Evolutionary conservation across 1,140 invertebrate genomes (phyloP).

Genomic region (Formica selysi): DNA sequence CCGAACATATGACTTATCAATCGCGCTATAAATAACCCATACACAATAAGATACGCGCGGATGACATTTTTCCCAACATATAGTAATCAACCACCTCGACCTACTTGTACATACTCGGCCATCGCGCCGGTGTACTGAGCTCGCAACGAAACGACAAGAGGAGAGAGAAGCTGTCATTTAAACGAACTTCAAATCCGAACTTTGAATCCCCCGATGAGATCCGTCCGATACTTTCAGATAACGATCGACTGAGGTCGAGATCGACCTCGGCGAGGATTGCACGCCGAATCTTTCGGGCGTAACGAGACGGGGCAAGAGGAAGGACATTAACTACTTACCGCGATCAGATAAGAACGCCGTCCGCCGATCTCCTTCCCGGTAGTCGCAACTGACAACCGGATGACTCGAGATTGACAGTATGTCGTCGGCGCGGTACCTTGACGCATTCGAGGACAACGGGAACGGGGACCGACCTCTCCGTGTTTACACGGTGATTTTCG

Average conservation of each 20-base stretch:
- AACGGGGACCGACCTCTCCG: slow-evolving; percentile 50
- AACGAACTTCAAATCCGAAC: not conserved
- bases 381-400: slow-evolving; percentile 17
- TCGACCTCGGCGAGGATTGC: no score
- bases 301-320: slow-evolving; percentile 3
- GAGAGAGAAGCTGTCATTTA: slow-evolving; percentile 8
- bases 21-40: slow-evolving; percentile 34
- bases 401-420: slow-evolving; percentile 77
- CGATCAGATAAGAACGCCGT: slow-evolving; percentile 67
- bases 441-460: slow-evolving; percentile 41
- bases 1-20: slow-evolving; percentile 37
- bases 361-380: slow-evolving; percentile 22
- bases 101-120: slow-evolving; percentile 23
- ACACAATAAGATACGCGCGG: slow-evolving; percentile 46
- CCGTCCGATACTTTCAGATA: not conserved
- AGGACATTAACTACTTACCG: slow-evolving; percentile 23
- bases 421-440: slow-evolving; percentile 67
- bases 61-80: slow-evolving; percentile 44
- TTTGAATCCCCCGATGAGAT: slow-evolving; percentile 26
- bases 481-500: slow-evolving; percentile 82
- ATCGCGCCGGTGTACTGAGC: not conserved
- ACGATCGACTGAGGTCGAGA: not conserved
- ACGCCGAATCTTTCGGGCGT: slow-evolving; percentile 9
- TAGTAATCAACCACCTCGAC: slow-evolving; percentile 47
- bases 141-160: not conserved